A percentile compares a stretch with the other conserved stretches of the same genome.
Evolutionary conservation across 2,113 vertebrate species (phyloP).

Genomic region (Nematolebias whitei): DNA sequence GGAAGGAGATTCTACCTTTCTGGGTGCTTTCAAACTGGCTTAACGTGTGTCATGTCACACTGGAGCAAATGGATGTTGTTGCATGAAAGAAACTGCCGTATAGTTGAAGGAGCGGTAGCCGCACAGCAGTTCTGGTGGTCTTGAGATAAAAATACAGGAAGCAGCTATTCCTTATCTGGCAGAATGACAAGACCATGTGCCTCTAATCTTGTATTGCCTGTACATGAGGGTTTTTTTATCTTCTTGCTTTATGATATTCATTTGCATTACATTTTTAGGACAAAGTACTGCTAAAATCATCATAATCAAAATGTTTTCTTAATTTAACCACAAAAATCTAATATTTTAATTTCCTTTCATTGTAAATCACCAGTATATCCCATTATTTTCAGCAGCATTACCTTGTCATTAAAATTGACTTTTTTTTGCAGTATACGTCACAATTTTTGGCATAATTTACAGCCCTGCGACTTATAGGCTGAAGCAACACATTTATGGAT

Average conservation of each 20-base stretch:
- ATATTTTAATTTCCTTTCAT: not conserved
- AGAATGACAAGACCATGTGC: slow-evolving; percentile 1
- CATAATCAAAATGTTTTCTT: slow-evolving; percentile 9
- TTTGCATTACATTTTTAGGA: not conserved
- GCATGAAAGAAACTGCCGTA: not conserved
- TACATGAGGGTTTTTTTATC: slow-evolving; percentile 3
- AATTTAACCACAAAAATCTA: slow-evolving; percentile 3
- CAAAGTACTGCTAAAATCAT: not conserved
- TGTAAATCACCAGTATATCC: not conserved
- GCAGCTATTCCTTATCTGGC: slow-evolving; percentile 4
- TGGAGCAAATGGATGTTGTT: not conserved
- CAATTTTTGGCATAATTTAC: no score
- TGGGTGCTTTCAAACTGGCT: slow-evolving; percentile 89
- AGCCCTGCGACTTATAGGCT: no score
- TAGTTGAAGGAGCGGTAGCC: not conserved
- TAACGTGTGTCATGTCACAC: slow-evolving; percentile 69
- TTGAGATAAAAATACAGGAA: slow-evolving; percentile 17
- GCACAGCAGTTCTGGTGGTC: slow-evolving; percentile 10
- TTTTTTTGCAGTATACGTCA: no score
- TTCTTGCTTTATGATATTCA: slow-evolving; percentile 11
- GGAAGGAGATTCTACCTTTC: slow-evolving; percentile 91
- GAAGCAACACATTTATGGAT: no score
- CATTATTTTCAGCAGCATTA: slow-evolving; percentile 8
- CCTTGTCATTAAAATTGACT: not conserved
- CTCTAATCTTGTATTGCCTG: not conserved